These are phyloP conservation scores for Lycodopsis pacificus DNA, from an alignment of 2,797 vertebrate species.

Conservation along the genomic window DNA sequence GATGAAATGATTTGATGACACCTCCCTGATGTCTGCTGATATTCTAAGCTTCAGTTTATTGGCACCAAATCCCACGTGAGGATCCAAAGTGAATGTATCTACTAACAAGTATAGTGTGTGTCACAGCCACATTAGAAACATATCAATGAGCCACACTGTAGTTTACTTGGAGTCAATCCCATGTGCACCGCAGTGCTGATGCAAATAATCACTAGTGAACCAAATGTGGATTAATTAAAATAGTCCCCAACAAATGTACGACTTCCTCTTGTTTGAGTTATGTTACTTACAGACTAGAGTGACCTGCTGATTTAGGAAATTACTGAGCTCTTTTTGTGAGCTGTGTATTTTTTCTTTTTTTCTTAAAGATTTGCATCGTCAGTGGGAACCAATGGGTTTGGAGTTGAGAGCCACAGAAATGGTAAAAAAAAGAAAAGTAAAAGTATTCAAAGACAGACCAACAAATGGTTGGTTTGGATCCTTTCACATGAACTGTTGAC, in stretches of 20 bases:
- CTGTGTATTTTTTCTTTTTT: too few species aligned
- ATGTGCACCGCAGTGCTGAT: not conserved
- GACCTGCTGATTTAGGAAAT: not conserved
- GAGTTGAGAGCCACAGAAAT: not conserved
- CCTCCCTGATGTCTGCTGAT: not conserved
- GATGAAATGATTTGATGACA: not conserved
- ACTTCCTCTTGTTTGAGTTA: not conserved
- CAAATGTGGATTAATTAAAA: not conserved
- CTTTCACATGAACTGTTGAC: not conserved
- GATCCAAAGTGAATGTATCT: not conserved
- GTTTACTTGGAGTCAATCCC: not conserved
- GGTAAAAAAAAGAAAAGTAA: not conserved
- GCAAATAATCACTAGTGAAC: not conserved
- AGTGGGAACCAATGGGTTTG: not conserved
- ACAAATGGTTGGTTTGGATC: not conserved
- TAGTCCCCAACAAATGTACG: not conserved
- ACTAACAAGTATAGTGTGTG: not conserved
- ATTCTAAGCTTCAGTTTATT: not conserved
- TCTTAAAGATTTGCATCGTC: too few species aligned
- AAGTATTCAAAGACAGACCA: not conserved
- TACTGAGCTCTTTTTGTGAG: too few species aligned
- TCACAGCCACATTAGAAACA: not conserved
- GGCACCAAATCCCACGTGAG: not conserved
- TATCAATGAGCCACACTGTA: not conserved
- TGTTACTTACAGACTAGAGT: not conserved